Base-by-base conservation (phyloP, 2,888 invertebrate species). In the Lacanobia oleracea region DNA sequence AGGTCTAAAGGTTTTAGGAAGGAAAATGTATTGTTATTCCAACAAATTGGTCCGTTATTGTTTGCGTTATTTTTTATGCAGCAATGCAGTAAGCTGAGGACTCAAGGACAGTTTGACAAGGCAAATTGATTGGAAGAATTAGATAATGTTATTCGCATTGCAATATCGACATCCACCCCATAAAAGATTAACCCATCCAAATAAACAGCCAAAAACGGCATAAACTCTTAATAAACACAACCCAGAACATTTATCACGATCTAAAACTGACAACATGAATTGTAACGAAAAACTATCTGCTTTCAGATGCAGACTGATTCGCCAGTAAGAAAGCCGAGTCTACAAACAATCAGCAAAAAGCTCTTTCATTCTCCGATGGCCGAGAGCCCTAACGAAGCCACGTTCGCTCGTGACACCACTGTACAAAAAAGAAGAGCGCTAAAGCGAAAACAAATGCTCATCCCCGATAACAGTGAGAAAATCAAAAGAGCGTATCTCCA, bases 251-350 rank as follows among this genome's bases (percentile, higher is more conserved):
- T 33, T 33, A 70, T 71, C 81, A 68, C 71, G 57, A 63, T 65
- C 60, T 72, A 51, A 70, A 60, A 56, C 68, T 67, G 54, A 45
- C 57, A 73, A 70, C 60, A 80, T 75, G 74, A 81, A 69, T 67
- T 63, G 23, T 69, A 53, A 77, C 40, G 57, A 63, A 75, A 76
- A 63, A 53, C 75, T 75, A 81, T 65, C 43, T 82, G 85, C n/a
- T 67, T 83, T 87, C 91, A 94, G 94, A 94, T 93, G 92, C 93
- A 93, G 81, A 92, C 91, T 2, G 92, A 92, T 65, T 95, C 95
- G 0, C 94, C 94, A 53, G 81, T 93, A 43, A 90, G 93, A 72
- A 93, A 92, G 75, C 89, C 88, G n/a, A 90, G 84, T 67, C 81
- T 91, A 16, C 91, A 90, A 74, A 91, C 91, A 72, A 90, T 95